Evolutionary conservation across 2,113 vertebrate genomes (phyloP), one percentile per base, ranked within the genome.

Genomic region (Bubo blakistoni): DNA sequence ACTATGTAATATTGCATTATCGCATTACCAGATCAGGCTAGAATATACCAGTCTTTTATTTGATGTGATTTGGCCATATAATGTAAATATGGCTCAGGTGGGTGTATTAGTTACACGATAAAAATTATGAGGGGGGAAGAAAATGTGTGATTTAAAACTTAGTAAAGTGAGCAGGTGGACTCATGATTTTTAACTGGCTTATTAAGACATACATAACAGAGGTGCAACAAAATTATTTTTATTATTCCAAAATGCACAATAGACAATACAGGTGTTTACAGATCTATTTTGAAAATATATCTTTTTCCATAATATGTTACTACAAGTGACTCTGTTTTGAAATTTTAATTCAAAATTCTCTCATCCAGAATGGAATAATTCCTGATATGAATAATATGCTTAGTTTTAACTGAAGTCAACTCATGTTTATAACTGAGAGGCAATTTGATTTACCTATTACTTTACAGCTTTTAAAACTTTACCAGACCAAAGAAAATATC

Each of bases 221-320:
- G 95, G 22, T 96, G 32, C 44, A 92, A 66, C 63, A 91, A 77
- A 92, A 58, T 95, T 52, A 18, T 79, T 86, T 92, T 81, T 94
- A 90, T 94, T 97, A 85, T 82, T 95, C 47, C 55, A 91, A 95
- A 81, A 71, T 71, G 9, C 77, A 81, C 20, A 92, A 69, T 13
- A 77, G 29, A 86, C 24, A 72, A 49, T 84, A 84, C 34, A 86
- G 13, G 49, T 84, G 40, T 86, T 97, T 92, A 90, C 42, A 96
- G 88, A 94, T 86, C 24, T 46, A 32, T 73, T 91, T 79, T 59
- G 78, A 84, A 94, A 71, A 57, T 2, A 12, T 38, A 32, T 36
- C 5, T 36, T 95, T 90, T 79, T 15, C 30, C 62, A 6, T 88
- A 20, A 2, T 14, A 77, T 73, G 83, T 62, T 36, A 47, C 10